Percentiles rank a stretch among this genome's conserved stretches.
phyloP scores from a whole-genome alignment of 1,140 invertebrate species.

The Homalodisca vitripennis region DNA sequence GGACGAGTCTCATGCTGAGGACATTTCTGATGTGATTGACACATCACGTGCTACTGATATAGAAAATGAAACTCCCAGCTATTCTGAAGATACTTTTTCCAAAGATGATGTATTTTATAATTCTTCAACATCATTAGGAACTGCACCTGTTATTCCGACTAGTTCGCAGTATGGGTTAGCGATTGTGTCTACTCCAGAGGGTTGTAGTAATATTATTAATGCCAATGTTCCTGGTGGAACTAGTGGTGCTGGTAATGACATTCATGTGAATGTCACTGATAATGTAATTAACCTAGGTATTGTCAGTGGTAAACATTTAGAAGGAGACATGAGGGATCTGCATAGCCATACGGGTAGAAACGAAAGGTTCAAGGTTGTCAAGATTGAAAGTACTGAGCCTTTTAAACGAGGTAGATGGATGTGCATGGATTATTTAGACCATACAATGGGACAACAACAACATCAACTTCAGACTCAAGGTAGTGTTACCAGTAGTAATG shows the following conservation, averaged over 20 bases:
- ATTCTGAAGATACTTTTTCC: constrained; percentile 79
- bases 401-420: constrained; percentile 92
- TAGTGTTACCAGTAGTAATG: constrained; percentile 29
- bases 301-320: constrained; percentile 55
- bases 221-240: constrained; percentile 48
- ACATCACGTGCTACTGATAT: constrained; percentile 77
- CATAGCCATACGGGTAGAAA: constrained; percentile 68
- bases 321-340: constrained; percentile 64
- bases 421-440: constrained; percentile 94
- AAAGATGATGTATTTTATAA: constrained; percentile 81
- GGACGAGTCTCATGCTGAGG: constrained; percentile 88
- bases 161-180: constrained; percentile 80
- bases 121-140: constrained; percentile 68
- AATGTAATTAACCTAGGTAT: constrained; percentile 52
- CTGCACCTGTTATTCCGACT: constrained; percentile 78
- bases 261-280: constrained; percentile 61
- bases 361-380: constrained; percentile 93
- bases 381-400: constrained; percentile 93
- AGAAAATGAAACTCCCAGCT: constrained; percentile 80
- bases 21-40: constrained; percentile 64
- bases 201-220: constrained; percentile 36
- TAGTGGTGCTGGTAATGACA: constrained; percentile 54
- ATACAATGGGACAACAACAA: constrained; percentile 60
- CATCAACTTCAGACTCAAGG: constrained; percentile 25
- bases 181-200: constrained; percentile 60